A percentile compares a stretch with the other conserved stretches of the same genome.
phyloP scores from a whole-genome alignment of 1,140 invertebrate genomes.

The Pseudoatta argentina region DNA sequence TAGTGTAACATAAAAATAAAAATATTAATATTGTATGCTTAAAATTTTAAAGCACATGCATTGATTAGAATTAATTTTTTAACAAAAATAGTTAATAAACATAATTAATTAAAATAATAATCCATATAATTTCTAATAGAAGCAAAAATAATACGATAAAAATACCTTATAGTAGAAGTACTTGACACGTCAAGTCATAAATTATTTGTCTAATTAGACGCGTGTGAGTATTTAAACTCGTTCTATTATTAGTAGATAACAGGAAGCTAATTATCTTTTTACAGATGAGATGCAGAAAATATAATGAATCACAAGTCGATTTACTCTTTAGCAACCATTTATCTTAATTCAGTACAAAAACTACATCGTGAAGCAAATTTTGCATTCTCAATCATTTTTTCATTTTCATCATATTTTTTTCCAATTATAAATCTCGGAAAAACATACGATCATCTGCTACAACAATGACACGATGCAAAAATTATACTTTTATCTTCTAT shows the following conservation, averaged over 20 bases:
- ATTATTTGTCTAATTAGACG: not conserved
- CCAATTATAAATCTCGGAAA: not conserved
- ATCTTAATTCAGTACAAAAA: not conserved
- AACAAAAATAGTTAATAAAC: not conserved
- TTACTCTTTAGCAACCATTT: not conserved
- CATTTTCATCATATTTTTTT: not conserved
- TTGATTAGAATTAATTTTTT: conserved; percentile 11
- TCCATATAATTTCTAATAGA: not conserved
- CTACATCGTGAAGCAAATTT: not conserved
- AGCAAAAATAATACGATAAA: not conserved
- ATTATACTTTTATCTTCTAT: too few relatives aligned
- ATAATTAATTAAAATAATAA: too few relatives aligned
- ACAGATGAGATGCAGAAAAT: not conserved
- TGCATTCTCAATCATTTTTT: not conserved
- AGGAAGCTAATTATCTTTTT: not conserved
- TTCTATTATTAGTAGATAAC: conserved; percentile 30
- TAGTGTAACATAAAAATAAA: not conserved
- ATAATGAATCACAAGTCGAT: not conserved
- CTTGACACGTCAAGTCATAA: not conserved
- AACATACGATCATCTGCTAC: not conserved
- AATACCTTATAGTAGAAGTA: not conserved
- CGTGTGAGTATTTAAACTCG: not conserved
- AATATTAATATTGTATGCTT: conserved; percentile 19
- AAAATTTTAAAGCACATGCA: conserved; percentile 3
- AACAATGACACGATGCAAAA: too few relatives aligned